phyloP scores from a whole-genome alignment of 2,797 vertebrate species.

The Galagoides demidoff region DNA sequence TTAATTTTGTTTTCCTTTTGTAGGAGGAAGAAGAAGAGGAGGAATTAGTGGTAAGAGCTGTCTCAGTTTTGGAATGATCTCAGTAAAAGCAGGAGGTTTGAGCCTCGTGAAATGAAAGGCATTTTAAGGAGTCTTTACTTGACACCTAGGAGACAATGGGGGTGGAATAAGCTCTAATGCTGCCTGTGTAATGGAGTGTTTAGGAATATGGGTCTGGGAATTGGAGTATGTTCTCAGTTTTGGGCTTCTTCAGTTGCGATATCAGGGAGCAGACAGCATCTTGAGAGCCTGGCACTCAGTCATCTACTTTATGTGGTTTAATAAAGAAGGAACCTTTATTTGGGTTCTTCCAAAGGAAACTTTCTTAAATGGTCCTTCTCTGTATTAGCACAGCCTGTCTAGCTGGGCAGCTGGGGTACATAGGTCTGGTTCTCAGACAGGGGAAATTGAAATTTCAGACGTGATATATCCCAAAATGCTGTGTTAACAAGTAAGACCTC shows the following conservation, averaged over 20 bases:
- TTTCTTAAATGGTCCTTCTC: constrained; percentile 17
- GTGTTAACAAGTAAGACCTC: constrained; percentile 49
- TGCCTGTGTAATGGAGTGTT: not conserved
- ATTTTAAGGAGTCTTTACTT: constrained; percentile 44
- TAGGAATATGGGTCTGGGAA: constrained; percentile 3
- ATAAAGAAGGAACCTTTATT: not conserved
- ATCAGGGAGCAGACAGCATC: not conserved
- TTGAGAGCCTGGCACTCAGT: constrained; percentile 12
- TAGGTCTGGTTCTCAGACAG: constrained; percentile 34
- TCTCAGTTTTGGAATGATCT: constrained; percentile 43
- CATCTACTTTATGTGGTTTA: not conserved
- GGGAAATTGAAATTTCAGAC: constrained; percentile 46
- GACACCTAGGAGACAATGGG: constrained; percentile 6
- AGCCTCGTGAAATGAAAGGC: constrained; percentile 27
- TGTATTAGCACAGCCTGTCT: constrained; percentile 33
- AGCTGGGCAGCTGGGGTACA: not conserved
- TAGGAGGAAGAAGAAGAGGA: constrained; percentile 84
- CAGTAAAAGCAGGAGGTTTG: constrained; percentile 41
- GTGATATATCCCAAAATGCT: constrained; percentile 49
- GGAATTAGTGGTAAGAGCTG: constrained; percentile 86
- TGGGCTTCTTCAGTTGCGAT: not conserved
- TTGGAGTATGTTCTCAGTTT: not conserved
- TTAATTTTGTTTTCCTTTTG: constrained; percentile 67
- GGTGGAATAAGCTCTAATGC: constrained; percentile 29
- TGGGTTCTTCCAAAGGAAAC: not conserved